Evolutionary conservation across 1,140 invertebrate genomes (phyloP).

Genomic region (Magallana ariakensis): DNA sequence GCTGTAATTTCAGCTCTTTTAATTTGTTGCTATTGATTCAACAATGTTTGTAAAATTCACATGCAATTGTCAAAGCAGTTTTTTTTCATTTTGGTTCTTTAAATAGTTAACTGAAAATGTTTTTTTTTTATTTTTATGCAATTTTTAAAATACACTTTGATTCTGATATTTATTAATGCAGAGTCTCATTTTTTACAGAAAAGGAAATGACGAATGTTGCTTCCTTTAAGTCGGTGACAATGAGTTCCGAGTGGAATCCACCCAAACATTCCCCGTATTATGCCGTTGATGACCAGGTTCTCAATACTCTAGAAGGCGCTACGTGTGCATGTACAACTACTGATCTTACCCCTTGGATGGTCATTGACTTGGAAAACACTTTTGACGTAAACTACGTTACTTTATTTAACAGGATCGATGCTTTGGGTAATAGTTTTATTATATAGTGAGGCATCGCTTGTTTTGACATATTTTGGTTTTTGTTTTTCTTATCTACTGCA

Average conservation of each 20-base stretch:
- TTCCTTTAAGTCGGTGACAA: neutral
- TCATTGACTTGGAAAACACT: neutral
- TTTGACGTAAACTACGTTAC: neutral
- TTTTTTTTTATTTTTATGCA: no score
- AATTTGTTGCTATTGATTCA: no score
- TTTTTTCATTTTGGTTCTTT: no score
- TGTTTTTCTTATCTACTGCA: no score
- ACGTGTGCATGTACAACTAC: neutral
- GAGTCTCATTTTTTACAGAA: neutral
- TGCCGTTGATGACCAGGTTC: neutral
- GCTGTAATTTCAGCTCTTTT: no score
- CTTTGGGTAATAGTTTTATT: neutral
- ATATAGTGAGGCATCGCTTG: no score
- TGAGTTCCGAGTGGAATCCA: neutral
- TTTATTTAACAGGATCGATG: neutral
- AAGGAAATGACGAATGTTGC: neutral
- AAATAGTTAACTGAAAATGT: no score
- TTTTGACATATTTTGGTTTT: no score
- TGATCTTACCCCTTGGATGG: neutral
- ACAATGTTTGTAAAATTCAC: no score
- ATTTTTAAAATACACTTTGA: no score
- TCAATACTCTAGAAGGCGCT: neutral
- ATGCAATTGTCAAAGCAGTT: no score
- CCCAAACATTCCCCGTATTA: neutral
- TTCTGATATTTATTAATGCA: no score